A percentile compares a stretch with the other conserved stretches of the same genome.
phyloP scores from a whole-genome alignment of 2,888 invertebrate species.

The Cantharis nigra region DNA sequence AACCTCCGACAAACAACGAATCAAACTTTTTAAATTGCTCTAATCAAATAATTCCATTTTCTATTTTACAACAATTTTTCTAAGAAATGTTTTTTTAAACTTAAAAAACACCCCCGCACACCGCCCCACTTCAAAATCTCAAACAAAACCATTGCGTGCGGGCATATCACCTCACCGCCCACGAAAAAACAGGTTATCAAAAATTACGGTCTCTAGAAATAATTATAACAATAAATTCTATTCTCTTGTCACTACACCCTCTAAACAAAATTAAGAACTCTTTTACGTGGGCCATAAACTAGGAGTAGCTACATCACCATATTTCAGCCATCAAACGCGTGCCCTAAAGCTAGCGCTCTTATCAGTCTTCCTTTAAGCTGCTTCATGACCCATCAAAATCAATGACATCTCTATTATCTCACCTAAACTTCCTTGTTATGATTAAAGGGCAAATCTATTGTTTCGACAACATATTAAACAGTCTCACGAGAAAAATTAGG shows the following conservation, averaged over 20 bases:
- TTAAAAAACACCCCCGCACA: not conserved
- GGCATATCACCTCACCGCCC: not conserved
- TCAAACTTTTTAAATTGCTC: not conserved
- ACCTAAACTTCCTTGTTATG: not conserved
- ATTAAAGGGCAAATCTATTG: not conserved
- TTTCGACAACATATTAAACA: not conserved
- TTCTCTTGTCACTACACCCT: not conserved
- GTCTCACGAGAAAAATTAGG: no score
- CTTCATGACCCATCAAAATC: not conserved
- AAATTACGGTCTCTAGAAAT: not conserved
- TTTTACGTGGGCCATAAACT: not conserved
- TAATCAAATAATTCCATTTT: conserved; percentile 5
- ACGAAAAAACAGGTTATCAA: not conserved
- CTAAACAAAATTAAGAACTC: not conserved
- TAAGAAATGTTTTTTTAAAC: not conserved
- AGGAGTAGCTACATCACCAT: not conserved
- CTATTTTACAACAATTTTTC: not conserved
- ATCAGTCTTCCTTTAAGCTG: not conserved
- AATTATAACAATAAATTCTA: not conserved
- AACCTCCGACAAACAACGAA: conserved; percentile 13
- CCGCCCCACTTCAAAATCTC: not conserved
- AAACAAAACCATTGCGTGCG: not conserved
- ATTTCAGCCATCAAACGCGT: not conserved
- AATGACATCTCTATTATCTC: not conserved
- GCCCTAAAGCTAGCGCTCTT: not conserved